These are phyloP conservation scores for Clarias gariepinus DNA, from an alignment of 2,113 vertebrate genomes.

Conservation along the genomic window DNA sequence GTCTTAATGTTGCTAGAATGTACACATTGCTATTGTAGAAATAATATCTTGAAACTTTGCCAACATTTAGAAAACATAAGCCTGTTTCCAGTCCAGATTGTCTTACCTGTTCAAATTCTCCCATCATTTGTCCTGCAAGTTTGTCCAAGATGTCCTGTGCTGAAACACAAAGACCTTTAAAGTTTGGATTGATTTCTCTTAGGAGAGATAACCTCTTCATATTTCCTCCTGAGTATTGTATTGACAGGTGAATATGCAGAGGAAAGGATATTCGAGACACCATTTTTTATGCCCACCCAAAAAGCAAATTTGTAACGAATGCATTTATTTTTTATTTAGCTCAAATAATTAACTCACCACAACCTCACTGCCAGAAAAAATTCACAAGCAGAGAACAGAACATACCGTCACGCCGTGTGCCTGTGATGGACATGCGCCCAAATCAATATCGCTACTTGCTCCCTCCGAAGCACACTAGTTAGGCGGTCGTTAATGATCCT, in stretches of 20 bases:
- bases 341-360: background rate
- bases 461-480: too few relatives aligned
- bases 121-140: conserved; percentile 49
- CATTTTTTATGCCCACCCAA: background rate
- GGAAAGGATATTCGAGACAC: background rate
- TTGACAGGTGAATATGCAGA: background rate
- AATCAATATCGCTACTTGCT: too few relatives aligned
- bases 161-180: conserved; percentile 41
- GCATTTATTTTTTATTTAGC: background rate
- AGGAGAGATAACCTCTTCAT: conserved; percentile 45
- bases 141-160: conserved; percentile 30
- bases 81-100: background rate
- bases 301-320: background rate
- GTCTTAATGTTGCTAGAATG: background rate
- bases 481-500: too few relatives aligned
- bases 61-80: background rate
- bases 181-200: conserved; percentile 46
- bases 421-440: too few relatives aligned
- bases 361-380: background rate
- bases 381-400: background rate
- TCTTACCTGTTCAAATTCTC: conserved; percentile 59
- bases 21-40: background rate
- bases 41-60: background rate
- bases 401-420: background rate
- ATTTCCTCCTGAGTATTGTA: background rate